Percentiles rank a stretch among this genome's conserved stretches.
These are phyloP conservation scores for Corydoras sp. DNA, from an alignment of 2,113 vertebrate species.

Conservation along the genomic window DNA sequence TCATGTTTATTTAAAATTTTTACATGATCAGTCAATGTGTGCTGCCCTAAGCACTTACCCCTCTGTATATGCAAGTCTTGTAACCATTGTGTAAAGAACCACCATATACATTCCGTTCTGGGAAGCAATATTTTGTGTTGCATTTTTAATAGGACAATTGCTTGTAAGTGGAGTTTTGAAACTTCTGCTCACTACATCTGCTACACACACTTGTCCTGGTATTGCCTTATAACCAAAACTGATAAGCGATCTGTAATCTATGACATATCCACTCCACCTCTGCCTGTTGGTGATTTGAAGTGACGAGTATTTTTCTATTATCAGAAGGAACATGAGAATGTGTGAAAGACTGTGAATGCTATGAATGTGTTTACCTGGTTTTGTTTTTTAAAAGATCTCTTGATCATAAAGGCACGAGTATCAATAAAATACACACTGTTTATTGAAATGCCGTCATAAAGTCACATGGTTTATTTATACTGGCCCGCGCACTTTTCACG, in stretches of 20 bases:
- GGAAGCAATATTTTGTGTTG: too few species aligned
- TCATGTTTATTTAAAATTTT: too few species aligned
- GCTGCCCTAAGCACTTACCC: too few species aligned
- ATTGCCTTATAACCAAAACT: neutral
- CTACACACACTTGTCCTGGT: neutral
- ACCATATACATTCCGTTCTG: too few species aligned
- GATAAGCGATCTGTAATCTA: constrained; percentile 9
- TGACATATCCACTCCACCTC: neutral
- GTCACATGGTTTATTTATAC: constrained; percentile 78
- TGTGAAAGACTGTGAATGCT: constrained; percentile 56
- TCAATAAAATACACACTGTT: constrained; percentile 61
- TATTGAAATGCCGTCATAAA: constrained; percentile 75
- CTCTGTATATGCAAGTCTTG: too few species aligned
- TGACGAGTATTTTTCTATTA: constrained; percentile 31
- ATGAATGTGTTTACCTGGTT: constrained; percentile 57
- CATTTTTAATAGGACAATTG: neutral
- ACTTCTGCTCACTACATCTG: neutral
- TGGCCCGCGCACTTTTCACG: constrained; percentile 78
- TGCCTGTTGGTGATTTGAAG: constrained; percentile 24
- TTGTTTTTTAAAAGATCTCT: constrained; percentile 61
- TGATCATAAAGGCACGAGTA: constrained; percentile 46
- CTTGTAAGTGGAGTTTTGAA: neutral
- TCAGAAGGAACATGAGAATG: constrained; percentile 64
- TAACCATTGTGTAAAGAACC: too few species aligned
- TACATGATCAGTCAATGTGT: too few species aligned